These are phyloP conservation scores for Manis crassicaudata DNA, from an alignment of 2,797 vertebrate species.

Conservation along the genomic window DNA sequence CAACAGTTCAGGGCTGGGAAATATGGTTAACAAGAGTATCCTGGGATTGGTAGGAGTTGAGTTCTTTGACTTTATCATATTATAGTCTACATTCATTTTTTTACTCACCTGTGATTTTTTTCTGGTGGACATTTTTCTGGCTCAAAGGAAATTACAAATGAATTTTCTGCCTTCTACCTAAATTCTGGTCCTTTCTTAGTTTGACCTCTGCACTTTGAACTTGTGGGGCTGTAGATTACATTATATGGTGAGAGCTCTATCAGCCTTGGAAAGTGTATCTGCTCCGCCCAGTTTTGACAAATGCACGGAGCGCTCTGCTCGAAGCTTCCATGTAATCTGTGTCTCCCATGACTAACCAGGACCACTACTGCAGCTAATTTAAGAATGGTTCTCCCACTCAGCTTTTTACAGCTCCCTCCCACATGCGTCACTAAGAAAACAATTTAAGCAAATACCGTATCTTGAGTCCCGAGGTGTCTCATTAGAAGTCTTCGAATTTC, in stretches of 20 bases:
- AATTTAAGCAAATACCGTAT: slow-evolving; percentile 63
- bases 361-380: slow-evolving; percentile 68
- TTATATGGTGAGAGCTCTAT: neutral
- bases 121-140: neutral
- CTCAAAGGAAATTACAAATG: neutral
- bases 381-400: slow-evolving; percentile 56
- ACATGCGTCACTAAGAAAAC: slow-evolving; percentile 73
- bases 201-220: neutral
- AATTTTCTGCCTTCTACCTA: neutral
- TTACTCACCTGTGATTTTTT: neutral
- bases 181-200: neutral
- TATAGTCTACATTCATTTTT: slow-evolving; percentile 21
- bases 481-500: slow-evolving; percentile 52
- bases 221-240: neutral
- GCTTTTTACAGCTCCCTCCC: slow-evolving; percentile 72
- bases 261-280: neutral
- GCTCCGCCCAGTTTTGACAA: slow-evolving; percentile 37
- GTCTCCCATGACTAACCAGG: slow-evolving; percentile 47
- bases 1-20: neutral
- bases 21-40: neutral
- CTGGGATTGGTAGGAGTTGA: neutral
- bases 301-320: neutral
- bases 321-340: slow-evolving; percentile 54
- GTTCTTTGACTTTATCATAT: neutral
- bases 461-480: slow-evolving; percentile 55